A percentile compares a stretch with the other conserved stretches of the same genome.
These are phyloP conservation scores for Otolemur garnettii DNA, from an alignment of 2,113 vertebrate species.

Conservation along the genomic window DNA sequence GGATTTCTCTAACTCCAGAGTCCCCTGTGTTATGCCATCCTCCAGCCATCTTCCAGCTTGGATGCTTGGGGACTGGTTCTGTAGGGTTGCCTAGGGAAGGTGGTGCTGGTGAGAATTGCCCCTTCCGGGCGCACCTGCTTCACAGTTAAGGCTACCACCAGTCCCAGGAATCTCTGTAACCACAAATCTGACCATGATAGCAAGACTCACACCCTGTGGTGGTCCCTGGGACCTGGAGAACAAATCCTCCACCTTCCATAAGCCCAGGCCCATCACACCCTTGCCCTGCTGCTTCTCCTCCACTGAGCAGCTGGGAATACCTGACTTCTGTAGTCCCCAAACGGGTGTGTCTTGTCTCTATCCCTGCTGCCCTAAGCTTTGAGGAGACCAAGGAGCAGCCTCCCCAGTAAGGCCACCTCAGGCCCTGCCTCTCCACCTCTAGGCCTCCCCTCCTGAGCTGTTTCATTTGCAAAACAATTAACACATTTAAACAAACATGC, in stretches of 20 bases:
- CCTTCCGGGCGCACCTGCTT: background rate
- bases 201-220: background rate
- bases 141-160: background rate
- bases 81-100: background rate
- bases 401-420: background rate
- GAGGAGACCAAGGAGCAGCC: background rate
- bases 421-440: background rate
- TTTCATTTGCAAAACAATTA: constrained; percentile 60
- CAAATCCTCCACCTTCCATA: no score
- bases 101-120: background rate
- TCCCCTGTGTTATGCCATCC: fast-evolving
- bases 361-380: background rate
- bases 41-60: background rate
- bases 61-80: background rate
- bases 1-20: background rate
- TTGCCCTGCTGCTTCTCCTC: no score
- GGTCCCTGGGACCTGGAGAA: background rate
- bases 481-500: constrained; percentile 7
- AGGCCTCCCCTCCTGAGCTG: background rate
- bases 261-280: no score
- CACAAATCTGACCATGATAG: background rate
- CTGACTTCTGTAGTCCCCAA: no score
- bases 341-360: background rate
- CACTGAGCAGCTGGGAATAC: no score
- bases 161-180: background rate